Percentiles rank a stretch among this genome's conserved stretches.
Evolutionary conservation across 2,888 invertebrate genomes (phyloP).

Genomic region (Torymus tubicola): DNA sequence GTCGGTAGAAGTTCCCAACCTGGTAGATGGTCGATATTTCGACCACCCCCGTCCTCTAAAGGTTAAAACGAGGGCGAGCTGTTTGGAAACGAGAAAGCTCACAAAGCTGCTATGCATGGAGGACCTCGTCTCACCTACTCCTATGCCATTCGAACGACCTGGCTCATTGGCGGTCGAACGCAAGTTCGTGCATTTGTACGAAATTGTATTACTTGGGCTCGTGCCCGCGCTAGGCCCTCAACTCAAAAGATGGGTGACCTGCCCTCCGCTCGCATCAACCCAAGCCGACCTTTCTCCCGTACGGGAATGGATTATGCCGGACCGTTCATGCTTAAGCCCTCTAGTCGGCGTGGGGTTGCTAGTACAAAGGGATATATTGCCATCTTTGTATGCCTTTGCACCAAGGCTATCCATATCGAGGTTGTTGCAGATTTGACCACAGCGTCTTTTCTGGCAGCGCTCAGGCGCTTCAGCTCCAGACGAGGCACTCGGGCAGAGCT

Average conservation of each 20-base stretch:
- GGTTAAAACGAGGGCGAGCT: neutral
- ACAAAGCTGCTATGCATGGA: neutral
- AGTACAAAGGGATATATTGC: too few relatives aligned
- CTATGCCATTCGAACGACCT: slow-evolving; percentile 28
- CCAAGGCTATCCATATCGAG: too few relatives aligned
- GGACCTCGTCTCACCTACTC: slow-evolving; percentile 44
- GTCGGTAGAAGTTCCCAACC: too few relatives aligned
- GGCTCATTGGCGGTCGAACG: slow-evolving; percentile 50
- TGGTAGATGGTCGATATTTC: too few relatives aligned
- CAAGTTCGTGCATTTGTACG: slow-evolving; percentile 36
- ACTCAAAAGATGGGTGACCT: slow-evolving; percentile 11
- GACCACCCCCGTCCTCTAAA: too few relatives aligned
- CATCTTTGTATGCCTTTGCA: too few relatives aligned
- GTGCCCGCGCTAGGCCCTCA: neutral
- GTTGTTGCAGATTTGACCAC: too few relatives aligned
- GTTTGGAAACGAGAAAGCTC: neutral
- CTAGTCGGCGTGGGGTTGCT: too few relatives aligned
- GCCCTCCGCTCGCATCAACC: neutral
- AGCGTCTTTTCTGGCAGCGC: too few relatives aligned
- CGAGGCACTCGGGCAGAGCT: too few relatives aligned
- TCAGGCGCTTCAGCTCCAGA: too few relatives aligned
- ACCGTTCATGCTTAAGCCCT: slow-evolving; percentile 37
- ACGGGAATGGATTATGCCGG: slow-evolving; percentile 24
- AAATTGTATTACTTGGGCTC: slow-evolving; percentile 34
- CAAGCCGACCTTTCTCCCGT: neutral